These are phyloP conservation scores for Telenomus remus DNA, from an alignment of 1,140 invertebrate genomes.

Conservation along the genomic window DNA sequence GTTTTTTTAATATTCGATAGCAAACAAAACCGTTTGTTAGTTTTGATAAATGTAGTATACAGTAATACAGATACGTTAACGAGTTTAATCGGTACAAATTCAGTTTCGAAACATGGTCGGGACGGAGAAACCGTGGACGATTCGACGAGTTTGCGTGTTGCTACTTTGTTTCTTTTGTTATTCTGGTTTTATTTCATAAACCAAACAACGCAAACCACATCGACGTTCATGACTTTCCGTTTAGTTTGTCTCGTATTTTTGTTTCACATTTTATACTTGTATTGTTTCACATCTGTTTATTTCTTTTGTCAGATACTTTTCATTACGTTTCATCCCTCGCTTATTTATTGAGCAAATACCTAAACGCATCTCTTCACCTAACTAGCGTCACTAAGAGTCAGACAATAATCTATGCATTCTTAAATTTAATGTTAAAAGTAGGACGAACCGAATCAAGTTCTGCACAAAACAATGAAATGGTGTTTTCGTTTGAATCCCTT, in stretches of 20 bases:
- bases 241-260: constrained; percentile 42
- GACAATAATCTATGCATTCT: constrained; percentile 59
- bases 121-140: constrained; percentile 52
- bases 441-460: constrained; percentile 52
- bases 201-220: constrained; percentile 42
- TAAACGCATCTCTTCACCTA: constrained; percentile 61
- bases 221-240: constrained; percentile 55
- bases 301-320: constrained; percentile 25
- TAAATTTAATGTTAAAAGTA: constrained; percentile 55
- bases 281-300: constrained; percentile 1
- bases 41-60: too few relatives aligned
- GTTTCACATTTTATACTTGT: constrained; percentile 7
- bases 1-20: too few relatives aligned
- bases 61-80: not conserved
- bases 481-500: too few relatives aligned
- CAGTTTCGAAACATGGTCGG: constrained; percentile 21
- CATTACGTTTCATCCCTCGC: constrained; percentile 18
- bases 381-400: constrained; percentile 64
- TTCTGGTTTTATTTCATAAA: constrained; percentile 7
- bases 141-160: constrained; percentile 50
- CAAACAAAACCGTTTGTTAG: too few relatives aligned
- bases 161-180: constrained; percentile 5
- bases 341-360: constrained; percentile 66
- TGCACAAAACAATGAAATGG: not conserved
- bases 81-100: constrained; percentile 10